phyloP scores from a whole-genome alignment of 2,888 invertebrate species.

The Eupithecia centaureata region DNA sequence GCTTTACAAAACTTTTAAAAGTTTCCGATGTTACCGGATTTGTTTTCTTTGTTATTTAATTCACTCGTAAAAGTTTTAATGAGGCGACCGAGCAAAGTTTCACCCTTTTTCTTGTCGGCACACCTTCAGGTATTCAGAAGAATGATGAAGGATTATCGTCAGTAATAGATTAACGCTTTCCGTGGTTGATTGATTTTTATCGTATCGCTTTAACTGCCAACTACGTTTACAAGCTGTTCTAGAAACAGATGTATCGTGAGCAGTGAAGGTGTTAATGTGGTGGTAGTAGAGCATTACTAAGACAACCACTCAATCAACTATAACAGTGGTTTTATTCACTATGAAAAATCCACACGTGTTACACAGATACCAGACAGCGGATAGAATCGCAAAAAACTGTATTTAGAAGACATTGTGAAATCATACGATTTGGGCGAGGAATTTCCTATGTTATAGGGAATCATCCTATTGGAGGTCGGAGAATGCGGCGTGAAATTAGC shows the following conservation, averaged over 20 bases:
- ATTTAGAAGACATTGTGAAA: too few relatives aligned
- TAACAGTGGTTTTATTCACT: too few relatives aligned
- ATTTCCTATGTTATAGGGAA: too few relatives aligned
- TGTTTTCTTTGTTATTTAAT: slow-evolving; percentile 62
- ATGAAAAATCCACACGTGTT: too few relatives aligned
- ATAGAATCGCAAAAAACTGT: too few relatives aligned
- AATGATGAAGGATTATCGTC: slow-evolving; percentile 28
- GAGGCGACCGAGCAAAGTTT: slow-evolving; percentile 50
- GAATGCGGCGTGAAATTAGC: too few relatives aligned
- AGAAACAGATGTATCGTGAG: background rate
- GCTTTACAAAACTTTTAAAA: slow-evolving; percentile 50
- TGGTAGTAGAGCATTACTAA: background rate
- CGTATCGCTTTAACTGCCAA: background rate
- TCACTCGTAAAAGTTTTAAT: slow-evolving; percentile 64
- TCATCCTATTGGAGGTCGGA: too few relatives aligned
- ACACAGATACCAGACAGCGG: too few relatives aligned
- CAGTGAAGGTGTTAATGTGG: background rate
- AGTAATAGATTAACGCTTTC: background rate
- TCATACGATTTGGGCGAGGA: too few relatives aligned
- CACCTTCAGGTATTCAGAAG: slow-evolving; percentile 35
- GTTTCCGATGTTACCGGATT: slow-evolving; percentile 56
- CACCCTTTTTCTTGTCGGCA: slow-evolving; percentile 41
- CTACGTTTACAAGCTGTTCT: background rate
- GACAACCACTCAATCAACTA: too few relatives aligned
- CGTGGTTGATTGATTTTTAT: background rate